These are phyloP conservation scores for Enteromius thamalakanensis DNA, from an alignment of 2,797 vertebrate genomes.

Conservation along the genomic window DNA sequence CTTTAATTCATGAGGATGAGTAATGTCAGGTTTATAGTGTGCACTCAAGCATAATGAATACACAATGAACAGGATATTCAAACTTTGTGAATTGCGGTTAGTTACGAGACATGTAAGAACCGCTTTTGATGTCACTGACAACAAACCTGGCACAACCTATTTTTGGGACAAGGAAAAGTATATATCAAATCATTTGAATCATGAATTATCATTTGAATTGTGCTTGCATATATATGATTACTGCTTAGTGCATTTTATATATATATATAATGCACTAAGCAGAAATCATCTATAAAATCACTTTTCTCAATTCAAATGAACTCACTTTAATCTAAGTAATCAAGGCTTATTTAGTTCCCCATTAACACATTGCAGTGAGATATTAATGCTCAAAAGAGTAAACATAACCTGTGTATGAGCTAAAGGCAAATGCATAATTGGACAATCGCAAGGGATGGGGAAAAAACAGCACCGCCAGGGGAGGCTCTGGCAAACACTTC, in stretches of 20 bases:
- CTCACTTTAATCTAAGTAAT: constrained; percentile 24
- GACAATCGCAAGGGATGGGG: constrained; percentile 4
- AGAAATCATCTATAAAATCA: not conserved
- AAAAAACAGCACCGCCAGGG: constrained; percentile 31
- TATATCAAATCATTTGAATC: not conserved
- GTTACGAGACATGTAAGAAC: not conserved
- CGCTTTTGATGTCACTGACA: not conserved
- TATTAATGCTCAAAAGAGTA: constrained; percentile 15
- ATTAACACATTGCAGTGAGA: constrained; percentile 47
- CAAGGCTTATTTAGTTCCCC: constrained; percentile 18
- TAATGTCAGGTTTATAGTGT: constrained; percentile 24
- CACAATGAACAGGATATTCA: constrained; percentile 16
- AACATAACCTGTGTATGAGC: constrained; percentile 25
- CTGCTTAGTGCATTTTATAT: not conserved
- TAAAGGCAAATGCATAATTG: constrained; percentile 44
- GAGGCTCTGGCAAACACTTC: constrained; percentile 53
- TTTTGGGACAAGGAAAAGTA: not conserved
- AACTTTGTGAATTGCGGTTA: not conserved
- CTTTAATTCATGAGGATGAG: constrained; percentile 13
- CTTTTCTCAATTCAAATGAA: not conserved
- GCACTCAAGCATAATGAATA: constrained; percentile 17
- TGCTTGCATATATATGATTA: too few species aligned
- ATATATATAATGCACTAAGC: not conserved
- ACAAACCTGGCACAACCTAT: not conserved
- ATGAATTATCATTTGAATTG: too few species aligned